phyloP scores from a whole-genome alignment of 2,797 vertebrate genomes.

The Alfaro cultratus region DNA sequence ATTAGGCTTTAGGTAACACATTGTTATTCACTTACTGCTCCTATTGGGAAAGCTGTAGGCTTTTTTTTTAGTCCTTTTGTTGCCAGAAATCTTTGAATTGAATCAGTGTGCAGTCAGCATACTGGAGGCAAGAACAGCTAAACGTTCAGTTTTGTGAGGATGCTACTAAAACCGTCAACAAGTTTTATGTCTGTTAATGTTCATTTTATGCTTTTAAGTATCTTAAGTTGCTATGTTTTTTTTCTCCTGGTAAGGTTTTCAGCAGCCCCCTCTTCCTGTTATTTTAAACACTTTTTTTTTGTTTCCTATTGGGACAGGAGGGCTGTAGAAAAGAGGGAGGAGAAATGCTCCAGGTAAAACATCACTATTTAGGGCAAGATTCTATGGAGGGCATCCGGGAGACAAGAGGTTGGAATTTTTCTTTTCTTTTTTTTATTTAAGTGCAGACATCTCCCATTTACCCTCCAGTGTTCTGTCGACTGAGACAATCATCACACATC shows the following conservation, averaged over 20 bases:
- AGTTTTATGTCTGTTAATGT: constrained; percentile 54
- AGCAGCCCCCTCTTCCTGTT: constrained; percentile 45
- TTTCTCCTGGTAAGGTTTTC: constrained; percentile 45
- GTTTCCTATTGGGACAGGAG: constrained; percentile 68
- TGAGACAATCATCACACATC: constrained; percentile 70
- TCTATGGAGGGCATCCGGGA: constrained; percentile 80
- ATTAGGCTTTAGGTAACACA: constrained; percentile 63
- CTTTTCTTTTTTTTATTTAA: constrained; percentile 45
- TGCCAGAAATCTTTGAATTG: constrained; percentile 73
- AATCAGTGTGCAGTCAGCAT: constrained; percentile 73
- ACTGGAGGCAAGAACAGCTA: constrained; percentile 67
- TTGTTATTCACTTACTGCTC: constrained; percentile 75
- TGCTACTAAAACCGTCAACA: constrained; percentile 62
- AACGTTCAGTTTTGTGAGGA: constrained; percentile 66
- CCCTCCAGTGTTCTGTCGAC: constrained; percentile 73
- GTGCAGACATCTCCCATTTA: constrained; percentile 75
- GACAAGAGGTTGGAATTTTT: constrained; percentile 79
- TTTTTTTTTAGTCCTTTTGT: constrained; percentile 54
- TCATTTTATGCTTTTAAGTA: constrained; percentile 55
- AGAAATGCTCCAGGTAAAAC: constrained; percentile 80
- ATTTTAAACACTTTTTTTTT: constrained; percentile 70
- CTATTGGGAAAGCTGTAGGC: constrained; percentile 76
- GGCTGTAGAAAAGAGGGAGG: constrained; percentile 50
- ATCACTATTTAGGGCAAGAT: constrained; percentile 85
- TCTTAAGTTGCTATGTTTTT: constrained; percentile 50